Evolutionary conservation across 2,113 vertebrate species (phyloP), one percentile per base, ranked within the genome.

Genomic region (Pica pica): DNA sequence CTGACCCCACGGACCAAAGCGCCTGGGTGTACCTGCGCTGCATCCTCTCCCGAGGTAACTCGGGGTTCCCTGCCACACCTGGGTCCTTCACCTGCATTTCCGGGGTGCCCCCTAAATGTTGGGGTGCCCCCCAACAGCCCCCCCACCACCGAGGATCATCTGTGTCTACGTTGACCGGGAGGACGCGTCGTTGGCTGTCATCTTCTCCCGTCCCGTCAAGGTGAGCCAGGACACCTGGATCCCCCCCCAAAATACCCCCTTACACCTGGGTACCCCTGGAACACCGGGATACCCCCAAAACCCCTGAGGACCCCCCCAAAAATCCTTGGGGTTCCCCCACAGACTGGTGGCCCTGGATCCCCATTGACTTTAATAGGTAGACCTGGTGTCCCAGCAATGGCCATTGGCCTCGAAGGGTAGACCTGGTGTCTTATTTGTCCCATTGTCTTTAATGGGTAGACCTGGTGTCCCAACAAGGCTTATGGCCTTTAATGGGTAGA

Each of bases 61-160:
- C 3, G 0, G 41, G 16, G 10, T 5, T 76, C 71, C 35, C 13
- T n/a, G 14, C 17, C 31, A 2, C 6, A 6, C 21, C 14, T 20
- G 35, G 17, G 8, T 5, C 6, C 6, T 16, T 33, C 73, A 31
- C 19, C 27, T 31, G 56, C 8, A 7, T 7, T 24, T 8, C 7
- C 4, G 28, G 21, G n/a, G 7, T 17, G 7, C n/a, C 39, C n/a
- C 16, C 74, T 76, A 27, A 76, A 14, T 31, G 9, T 60, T 31
- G 39, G 24, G 71, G 24, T 74, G 31, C 14, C 14, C 41, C 41
- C 17, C 4, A 11, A 23, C 57, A 77, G 74, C 56, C 4, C 37
- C 74, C 6, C 12, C 74, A 2, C 74, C 74, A 2, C 74, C 74
- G 7, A 61, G 44, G 74, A 16, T 77, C 56, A 61, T 77, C 44